phyloP scores from a whole-genome alignment of 2,888 invertebrate species.

The Sisyra terminalis region DNA sequence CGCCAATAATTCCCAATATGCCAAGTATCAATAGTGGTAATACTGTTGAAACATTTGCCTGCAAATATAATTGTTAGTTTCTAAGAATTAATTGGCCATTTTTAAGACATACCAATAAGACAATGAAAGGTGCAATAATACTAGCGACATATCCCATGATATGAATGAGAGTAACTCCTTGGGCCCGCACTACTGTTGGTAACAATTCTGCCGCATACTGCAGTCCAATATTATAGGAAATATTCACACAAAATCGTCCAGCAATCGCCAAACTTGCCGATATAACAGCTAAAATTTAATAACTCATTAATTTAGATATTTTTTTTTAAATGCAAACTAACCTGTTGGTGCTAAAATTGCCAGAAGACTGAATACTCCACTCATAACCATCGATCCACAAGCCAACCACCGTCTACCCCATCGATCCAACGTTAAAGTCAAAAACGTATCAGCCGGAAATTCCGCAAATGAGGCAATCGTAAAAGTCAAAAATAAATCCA shows the following conservation, averaged over 20 bases:
- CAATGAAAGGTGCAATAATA: conserved; percentile 69
- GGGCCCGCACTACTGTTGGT: conserved; percentile 75
- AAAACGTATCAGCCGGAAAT: conserved; percentile 66
- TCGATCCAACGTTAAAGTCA: conserved; percentile 58
- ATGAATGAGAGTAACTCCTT: conserved; percentile 72
- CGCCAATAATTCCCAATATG: conserved; percentile 54
- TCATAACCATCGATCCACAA: conserved; percentile 63
- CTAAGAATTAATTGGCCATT: too few species aligned
- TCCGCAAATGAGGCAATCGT: conserved; percentile 72
- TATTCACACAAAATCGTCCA: conserved; percentile 73
- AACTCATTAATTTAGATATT: background rate
- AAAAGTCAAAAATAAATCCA: conserved; percentile 73
- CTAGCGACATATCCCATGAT: conserved; percentile 79
- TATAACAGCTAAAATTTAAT: conserved; percentile 38
- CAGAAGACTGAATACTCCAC: conserved; percentile 64
- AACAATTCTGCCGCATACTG: conserved; percentile 79
- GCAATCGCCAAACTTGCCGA: conserved; percentile 65
- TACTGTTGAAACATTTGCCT: conserved; percentile 52
- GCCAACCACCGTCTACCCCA: conserved; percentile 78
- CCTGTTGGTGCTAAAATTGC: conserved; percentile 60
- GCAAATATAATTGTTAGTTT: conserved; percentile 11
- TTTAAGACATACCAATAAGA: conserved; percentile 61
- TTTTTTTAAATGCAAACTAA: conserved; percentile 20
- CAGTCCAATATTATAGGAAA: conserved; percentile 77
- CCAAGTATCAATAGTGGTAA: conserved; percentile 68